These are phyloP conservation scores for Penaeus chinensis DNA, from an alignment of 1,140 invertebrate genomes.

Conservation along the genomic window DNA sequence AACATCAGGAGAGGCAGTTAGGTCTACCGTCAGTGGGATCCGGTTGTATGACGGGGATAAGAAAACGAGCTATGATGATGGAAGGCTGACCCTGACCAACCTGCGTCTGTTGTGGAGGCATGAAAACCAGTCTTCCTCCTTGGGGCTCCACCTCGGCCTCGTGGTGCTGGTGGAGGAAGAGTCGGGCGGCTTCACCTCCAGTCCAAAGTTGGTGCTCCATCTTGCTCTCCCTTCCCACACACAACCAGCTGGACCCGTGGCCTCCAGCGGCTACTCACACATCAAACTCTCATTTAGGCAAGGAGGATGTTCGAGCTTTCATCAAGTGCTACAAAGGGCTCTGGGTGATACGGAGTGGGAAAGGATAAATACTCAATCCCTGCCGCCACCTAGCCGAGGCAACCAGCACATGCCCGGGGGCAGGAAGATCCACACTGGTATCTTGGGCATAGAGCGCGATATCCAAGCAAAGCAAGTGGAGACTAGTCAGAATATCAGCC, in stretches of 20 bases:
- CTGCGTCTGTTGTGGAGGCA: conserved; percentile 85
- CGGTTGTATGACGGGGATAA: conserved; percentile 85
- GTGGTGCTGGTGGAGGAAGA: conserved; percentile 85
- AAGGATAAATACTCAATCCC: conserved; percentile 64
- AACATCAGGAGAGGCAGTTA: conserved; percentile 27
- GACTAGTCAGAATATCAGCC: conserved; percentile 89
- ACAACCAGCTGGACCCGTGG: conserved; percentile 80
- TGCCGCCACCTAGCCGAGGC: conserved; percentile 64
- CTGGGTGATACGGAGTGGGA: conserved; percentile 70
- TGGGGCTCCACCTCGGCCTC: conserved; percentile 78
- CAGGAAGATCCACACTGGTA: conserved; percentile 74
- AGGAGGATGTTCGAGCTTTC: conserved; percentile 80
- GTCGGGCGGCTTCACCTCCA: conserved; percentile 80
- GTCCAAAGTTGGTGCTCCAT: conserved; percentile 85
- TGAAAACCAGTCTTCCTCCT: conserved; percentile 74
- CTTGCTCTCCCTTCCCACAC: conserved; percentile 76
- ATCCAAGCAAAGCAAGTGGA: conserved; percentile 89
- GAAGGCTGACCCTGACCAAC: conserved; percentile 83
- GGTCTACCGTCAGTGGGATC: conserved; percentile 33
- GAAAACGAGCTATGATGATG: conserved; percentile 86
- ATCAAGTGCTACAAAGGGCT: conserved; percentile 68
- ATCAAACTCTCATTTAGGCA: conserved; percentile 91
- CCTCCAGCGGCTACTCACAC: conserved; percentile 78
- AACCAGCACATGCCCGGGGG: conserved; percentile 39
- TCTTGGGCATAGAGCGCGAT: conserved; percentile 94